Conservation (phyloP, 2,113 vertebrate species). For the Lagopus muta region DNA sequence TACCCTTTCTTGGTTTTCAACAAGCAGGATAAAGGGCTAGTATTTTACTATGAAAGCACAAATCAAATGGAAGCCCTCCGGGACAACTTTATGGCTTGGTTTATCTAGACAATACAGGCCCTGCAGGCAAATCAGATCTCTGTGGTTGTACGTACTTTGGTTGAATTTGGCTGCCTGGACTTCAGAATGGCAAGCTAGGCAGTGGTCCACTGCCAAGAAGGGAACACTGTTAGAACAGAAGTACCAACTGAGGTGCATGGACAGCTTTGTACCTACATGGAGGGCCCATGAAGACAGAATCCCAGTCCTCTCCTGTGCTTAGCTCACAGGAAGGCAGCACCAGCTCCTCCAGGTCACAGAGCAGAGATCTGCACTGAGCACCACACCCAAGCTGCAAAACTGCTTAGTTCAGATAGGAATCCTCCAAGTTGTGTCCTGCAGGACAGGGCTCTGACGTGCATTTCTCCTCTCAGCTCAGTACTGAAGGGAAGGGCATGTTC, state of each 20-base stretch:
- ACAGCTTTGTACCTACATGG: neutral
- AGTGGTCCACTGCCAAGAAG: neutral
- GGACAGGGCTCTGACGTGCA: accelerated
- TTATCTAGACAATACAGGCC: neutral
- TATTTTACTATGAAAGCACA: neutral
- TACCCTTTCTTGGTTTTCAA: neutral
- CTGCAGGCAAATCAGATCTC: neutral
- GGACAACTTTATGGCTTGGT: neutral
- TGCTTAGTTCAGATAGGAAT: neutral
- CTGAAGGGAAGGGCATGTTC: neutral
- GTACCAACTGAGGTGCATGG: neutral
- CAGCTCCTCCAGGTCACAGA: neutral
- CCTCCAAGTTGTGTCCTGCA: neutral
- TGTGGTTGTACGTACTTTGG: neutral
- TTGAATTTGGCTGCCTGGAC: neutral
- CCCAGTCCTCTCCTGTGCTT: neutral
- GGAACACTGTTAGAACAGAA: neutral
- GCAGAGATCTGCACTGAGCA: neutral
- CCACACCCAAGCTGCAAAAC: neutral
- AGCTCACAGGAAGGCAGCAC: neutral
- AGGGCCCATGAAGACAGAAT: neutral
- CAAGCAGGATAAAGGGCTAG: neutral
- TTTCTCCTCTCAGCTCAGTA: neutral
- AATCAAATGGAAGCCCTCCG: neutral
- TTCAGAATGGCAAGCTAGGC: neutral